Evolutionary conservation across 1,140 invertebrate species (phyloP), one percentile per base, ranked within the genome.

Genomic region (Macrosteles quadrilineatus): DNA sequence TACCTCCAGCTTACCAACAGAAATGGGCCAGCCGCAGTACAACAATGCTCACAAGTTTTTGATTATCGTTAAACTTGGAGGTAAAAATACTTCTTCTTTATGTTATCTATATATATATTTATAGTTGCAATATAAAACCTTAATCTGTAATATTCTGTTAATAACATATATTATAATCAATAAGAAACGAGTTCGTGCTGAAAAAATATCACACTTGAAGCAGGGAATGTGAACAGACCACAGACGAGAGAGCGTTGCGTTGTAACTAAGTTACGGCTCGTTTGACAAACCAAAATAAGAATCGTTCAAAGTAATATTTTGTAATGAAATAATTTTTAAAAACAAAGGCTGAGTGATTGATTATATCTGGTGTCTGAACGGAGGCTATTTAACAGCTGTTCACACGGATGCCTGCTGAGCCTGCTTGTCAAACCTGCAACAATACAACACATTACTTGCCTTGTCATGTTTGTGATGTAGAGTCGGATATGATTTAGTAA

Each of bases 121-220:
- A 59, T 59, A 59, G 55, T 59, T 59, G 55, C 55, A 59, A 59
- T 59, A 59, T 59, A 59, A 59, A 59, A 59, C 27, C 55, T 59
- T 59, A 59, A 59, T 30, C 14, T 59, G 12, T 59, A 59, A 59
- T 59, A 59, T 27, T 27, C 27, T 27, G 21, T 59, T 30, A 30
- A 30, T 59, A 27, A 59, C 12, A 11, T 27, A 27, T n/a, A n/a
- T n/a, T n/a, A n/a, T 59, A 59, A 59, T 59, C 55, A 59, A 59
- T 25, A 59, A 59, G 23, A 59, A 59, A 30, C 12, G 55, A 59
- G 27, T 59, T 30, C 23, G 55, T 50, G 47, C 47, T 11, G n/a
- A n/a, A 29, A 59, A 25, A 59, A 29, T 59, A 59, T 59, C 55
- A 59, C 55, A 59, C 55, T 27, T 59, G 55, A 30, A 30, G 55